Conservation (phyloP, 2,888 invertebrate genomes). For the Phyto melanocephala region DNA sequence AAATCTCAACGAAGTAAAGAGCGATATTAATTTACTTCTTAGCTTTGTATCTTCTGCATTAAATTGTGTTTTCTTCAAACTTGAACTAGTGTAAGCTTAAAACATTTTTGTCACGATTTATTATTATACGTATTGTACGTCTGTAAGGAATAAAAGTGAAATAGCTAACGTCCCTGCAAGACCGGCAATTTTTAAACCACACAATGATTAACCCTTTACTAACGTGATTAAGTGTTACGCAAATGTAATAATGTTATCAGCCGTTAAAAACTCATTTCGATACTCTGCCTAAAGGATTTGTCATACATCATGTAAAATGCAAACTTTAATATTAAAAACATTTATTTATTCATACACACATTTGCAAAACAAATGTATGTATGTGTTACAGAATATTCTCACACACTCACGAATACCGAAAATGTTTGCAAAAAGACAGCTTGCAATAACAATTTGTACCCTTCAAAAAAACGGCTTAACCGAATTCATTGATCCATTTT, state of each 20-base stretch:
- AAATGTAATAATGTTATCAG: not conserved
- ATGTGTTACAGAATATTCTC: not conserved
- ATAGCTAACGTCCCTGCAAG: no score
- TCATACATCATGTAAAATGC: not conserved
- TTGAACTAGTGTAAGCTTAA: no score
- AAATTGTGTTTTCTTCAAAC: no score
- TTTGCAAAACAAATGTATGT: not conserved
- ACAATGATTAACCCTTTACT: no score
- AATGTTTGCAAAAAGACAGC: not conserved
- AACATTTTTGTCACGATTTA: no score
- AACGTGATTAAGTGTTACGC: not conserved
- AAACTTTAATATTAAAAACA: not conserved
- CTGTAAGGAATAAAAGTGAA: not conserved
- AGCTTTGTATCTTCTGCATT: no score
- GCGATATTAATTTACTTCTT: no score
- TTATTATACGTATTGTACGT: no score
- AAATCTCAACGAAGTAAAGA: no score
- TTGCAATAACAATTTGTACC: not conserved
- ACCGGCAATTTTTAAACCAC: no score
- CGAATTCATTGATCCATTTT: not conserved
- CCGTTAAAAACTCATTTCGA: not conserved
- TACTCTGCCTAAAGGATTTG: not conserved
- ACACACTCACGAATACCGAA: not conserved
- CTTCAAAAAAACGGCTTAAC: not conserved
- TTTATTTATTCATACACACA: not conserved